phyloP scores from a whole-genome alignment of 2,888 invertebrate genomes.

The Blomia tropicalis region DNA sequence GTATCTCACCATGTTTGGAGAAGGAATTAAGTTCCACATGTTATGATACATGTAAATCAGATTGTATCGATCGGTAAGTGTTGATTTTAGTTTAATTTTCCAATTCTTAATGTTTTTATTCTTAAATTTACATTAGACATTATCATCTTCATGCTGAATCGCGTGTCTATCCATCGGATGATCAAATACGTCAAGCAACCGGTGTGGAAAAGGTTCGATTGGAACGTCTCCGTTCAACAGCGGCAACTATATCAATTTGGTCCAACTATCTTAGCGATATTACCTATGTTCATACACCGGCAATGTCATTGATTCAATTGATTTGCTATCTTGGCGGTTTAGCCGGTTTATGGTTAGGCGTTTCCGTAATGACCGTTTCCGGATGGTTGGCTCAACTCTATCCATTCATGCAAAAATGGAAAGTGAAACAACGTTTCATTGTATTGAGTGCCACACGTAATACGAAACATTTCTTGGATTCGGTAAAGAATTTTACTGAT shows the following conservation, averaged over 20 bases:
- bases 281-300: conserved; percentile 21
- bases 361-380: conserved; percentile 21
- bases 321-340: conserved; percentile 22
- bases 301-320: conserved; percentile 21
- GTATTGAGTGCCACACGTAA: background rate
- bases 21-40: conserved; percentile 19
- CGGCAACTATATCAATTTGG: conserved; percentile 21
- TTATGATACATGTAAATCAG: conserved; percentile 20
- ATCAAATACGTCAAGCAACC: conserved; percentile 16
- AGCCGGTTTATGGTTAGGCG: conserved; percentile 23
- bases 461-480: background rate
- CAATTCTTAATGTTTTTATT: background rate
- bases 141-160: conserved; percentile 21
- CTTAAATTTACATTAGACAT: background rate
- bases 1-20: conserved; percentile 17
- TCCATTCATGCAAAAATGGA: conserved; percentile 23
- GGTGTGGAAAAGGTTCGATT: conserved; percentile 12
- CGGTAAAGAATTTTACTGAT: background rate
- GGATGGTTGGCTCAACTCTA: conserved; percentile 23
- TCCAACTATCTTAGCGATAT: conserved; percentile 20
- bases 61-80: conserved; percentile 21
- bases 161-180: conserved; percentile 19
- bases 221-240: background rate
- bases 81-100: background rate
- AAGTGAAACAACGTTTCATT: conserved; percentile 10